phyloP scores from a whole-genome alignment of 2,888 invertebrate species.

The Vannuccia rotundouncinata region DNA sequence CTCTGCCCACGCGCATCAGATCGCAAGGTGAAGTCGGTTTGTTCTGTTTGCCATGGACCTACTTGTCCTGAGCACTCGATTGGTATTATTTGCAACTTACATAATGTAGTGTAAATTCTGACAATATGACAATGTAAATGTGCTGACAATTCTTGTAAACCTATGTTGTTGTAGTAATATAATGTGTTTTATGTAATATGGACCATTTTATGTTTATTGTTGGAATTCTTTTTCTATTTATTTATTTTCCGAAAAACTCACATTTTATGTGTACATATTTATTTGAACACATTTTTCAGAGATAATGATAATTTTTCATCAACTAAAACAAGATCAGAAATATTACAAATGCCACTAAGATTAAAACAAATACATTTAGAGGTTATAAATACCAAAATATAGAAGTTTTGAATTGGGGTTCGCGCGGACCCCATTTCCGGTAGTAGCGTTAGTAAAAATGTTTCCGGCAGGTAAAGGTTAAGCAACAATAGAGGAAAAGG shows the following conservation, averaged over 20 bases:
- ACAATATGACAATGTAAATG: no score
- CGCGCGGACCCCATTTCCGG: background rate
- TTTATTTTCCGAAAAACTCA: background rate
- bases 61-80: no score
- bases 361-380: background rate
- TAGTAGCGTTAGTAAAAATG: background rate
- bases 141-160: background rate
- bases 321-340: background rate
- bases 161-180: no score
- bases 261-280: background rate
- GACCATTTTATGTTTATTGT: background rate
- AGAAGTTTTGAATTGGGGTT: background rate
- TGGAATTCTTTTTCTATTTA: background rate
- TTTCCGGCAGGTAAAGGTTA: background rate
- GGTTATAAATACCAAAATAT: background rate
- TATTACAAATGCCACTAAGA: background rate
- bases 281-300: background rate
- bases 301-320: background rate
- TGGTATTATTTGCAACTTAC: background rate
- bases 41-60: no score
- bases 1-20: no score
- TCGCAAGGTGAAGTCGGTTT: no score
- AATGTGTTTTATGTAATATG: background rate
- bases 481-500: no score
- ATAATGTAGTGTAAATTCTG: background rate